Evolutionary conservation across 2,113 vertebrate genomes (phyloP).

Genomic region (Neotoma lepida): DNA sequence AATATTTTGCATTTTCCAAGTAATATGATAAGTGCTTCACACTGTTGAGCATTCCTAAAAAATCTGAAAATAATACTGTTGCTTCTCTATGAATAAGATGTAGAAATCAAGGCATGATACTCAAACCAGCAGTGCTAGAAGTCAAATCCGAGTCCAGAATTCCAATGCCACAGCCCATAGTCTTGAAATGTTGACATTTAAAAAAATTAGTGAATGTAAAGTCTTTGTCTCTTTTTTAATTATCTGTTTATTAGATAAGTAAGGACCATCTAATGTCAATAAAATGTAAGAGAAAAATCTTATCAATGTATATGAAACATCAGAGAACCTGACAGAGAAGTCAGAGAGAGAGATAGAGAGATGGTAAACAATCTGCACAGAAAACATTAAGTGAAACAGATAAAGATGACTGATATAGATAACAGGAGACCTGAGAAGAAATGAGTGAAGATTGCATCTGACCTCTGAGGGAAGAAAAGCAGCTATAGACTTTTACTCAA

Average conservation of each 20-base stretch:
- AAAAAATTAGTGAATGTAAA: not conserved
- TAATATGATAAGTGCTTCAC: not conserved
- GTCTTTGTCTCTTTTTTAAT: not conserved
- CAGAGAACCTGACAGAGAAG: not conserved
- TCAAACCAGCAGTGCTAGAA: not conserved
- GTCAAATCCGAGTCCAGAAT: not conserved
- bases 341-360: not conserved
- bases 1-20: not conserved
- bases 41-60: not conserved
- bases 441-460: not conserved
- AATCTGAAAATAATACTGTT: not conserved
- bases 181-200: not conserved
- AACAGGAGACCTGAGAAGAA: not conserved
- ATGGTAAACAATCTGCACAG: not conserved
- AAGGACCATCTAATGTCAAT: not conserved
- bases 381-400: not conserved
- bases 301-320: constrained; percentile 35
- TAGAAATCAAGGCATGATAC: not conserved
- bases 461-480: not conserved
- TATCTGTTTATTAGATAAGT: not conserved
- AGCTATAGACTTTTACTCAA: not conserved
- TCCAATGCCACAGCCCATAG: not conserved
- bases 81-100: not conserved
- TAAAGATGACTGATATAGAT: not conserved
- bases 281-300: constrained; percentile 1